A percentile compares a stretch with the other conserved stretches of the same genome.
phyloP scores from a whole-genome alignment of 2,113 vertebrate genomes.

The Macrotis lagotis region DNA sequence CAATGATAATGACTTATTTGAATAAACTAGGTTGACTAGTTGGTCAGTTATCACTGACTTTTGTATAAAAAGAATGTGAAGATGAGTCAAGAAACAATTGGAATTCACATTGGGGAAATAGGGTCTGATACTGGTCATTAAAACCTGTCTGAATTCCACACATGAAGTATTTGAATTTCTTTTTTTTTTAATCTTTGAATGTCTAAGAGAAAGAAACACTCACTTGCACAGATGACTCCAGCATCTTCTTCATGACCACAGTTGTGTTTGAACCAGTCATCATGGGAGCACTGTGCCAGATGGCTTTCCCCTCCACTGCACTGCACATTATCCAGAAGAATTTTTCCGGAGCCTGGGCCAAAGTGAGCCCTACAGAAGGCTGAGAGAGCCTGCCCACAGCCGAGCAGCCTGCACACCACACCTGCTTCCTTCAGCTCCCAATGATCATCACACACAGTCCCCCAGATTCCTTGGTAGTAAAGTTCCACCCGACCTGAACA shows the following conservation, averaged over 20 bases:
- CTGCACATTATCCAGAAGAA: not conserved
- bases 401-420: not conserved
- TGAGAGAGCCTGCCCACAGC: not conserved
- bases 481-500: conserved; percentile 48
- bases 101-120: not conserved
- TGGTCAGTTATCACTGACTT: too few relatives aligned
- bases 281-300: not conserved
- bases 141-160: too few relatives aligned
- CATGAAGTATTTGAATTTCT: too few relatives aligned
- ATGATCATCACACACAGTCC: not conserved
- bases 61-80: not conserved
- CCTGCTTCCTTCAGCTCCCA: not conserved
- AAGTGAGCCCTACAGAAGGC: not conserved
- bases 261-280: not conserved
- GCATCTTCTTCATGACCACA: not conserved
- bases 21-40: not conserved
- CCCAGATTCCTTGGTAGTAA: not conserved
- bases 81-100: not conserved
- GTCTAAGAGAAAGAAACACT: not conserved
- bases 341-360: not conserved
- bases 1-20: not conserved
- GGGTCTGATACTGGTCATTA: too few relatives aligned
- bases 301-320: not conserved
- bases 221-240: not conserved
- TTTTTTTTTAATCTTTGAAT: too few relatives aligned